phyloP scores from a whole-genome alignment of 1,140 invertebrate genomes.

The Sarcophaga bullata region DNA sequence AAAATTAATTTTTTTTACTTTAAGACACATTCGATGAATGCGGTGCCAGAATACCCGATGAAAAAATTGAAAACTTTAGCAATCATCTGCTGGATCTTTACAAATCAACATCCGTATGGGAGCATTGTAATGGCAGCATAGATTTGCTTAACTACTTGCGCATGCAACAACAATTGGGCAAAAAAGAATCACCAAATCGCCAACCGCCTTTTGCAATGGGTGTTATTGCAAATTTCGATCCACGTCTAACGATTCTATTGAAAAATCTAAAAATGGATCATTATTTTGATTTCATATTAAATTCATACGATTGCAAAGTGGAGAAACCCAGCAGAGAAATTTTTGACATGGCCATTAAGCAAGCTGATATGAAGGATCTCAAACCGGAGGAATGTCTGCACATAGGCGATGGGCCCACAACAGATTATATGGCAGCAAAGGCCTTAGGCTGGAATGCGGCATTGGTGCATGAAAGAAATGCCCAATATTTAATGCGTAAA shows the following conservation, averaged over 20 bases:
- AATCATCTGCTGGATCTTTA: constrained; percentile 74
- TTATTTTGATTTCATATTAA: constrained; percentile 83
- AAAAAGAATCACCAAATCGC: constrained; percentile 1
- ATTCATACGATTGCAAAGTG: constrained; percentile 77
- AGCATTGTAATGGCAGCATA: constrained; percentile 72
- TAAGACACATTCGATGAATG: constrained; percentile 60
- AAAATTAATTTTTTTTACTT: too few relatives aligned
- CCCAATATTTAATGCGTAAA: constrained; percentile 54
- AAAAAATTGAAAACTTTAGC: constrained; percentile 70
- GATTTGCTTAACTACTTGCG: constrained; percentile 73
- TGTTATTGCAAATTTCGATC: constrained; percentile 90
- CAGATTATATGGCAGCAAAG: constrained; percentile 82
- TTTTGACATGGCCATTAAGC: constrained; percentile 76
- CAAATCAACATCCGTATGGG: constrained; percentile 77
- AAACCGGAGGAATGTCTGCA: constrained; percentile 77
- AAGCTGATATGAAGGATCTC: constrained; percentile 64
- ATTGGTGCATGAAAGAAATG: constrained; percentile 67
- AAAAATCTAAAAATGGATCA: constrained; percentile 71
- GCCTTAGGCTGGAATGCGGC: constrained; percentile 80
- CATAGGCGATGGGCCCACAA: constrained; percentile 79
- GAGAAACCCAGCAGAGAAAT: constrained; percentile 82
- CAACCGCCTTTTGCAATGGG: constrained; percentile 71
- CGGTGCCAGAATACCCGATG: constrained; percentile 61
- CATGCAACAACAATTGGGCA: constrained; percentile 50
- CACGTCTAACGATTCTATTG: constrained; percentile 77